Evolutionary conservation across 2,113 vertebrate species (phyloP).

Genomic region (Chloropsis hardwickii): DNA sequence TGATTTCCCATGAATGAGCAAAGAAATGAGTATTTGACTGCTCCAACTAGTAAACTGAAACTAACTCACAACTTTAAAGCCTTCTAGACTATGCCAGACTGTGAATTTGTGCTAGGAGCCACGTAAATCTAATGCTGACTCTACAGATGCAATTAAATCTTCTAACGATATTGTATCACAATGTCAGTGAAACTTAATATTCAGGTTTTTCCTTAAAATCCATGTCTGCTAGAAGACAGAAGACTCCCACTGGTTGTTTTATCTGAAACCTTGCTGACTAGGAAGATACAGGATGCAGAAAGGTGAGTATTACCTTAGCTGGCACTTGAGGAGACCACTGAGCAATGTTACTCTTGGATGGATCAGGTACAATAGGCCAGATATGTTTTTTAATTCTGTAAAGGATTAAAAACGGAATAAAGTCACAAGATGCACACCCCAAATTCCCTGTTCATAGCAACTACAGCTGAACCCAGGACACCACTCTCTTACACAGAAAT

Average conservation of each 20-base stretch:
- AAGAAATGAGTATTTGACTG: background rate
- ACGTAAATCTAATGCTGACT: background rate
- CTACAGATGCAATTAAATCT: background rate
- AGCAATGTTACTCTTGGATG: slow-evolving; percentile 91
- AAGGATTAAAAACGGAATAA: background rate
- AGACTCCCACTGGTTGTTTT: background rate
- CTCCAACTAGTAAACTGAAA: background rate
- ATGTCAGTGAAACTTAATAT: background rate
- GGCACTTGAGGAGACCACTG: slow-evolving; percentile 91
- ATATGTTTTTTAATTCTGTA: slow-evolving; percentile 88
- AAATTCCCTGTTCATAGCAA: background rate
- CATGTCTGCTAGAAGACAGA: background rate
- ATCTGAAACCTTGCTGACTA: background rate
- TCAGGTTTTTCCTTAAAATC: background rate
- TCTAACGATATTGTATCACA: background rate
- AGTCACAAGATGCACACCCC: background rate
- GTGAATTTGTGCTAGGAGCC: background rate
- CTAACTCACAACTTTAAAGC: background rate
- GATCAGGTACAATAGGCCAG: slow-evolving; percentile 94
- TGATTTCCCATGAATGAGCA: background rate
- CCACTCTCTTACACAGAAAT: background rate
- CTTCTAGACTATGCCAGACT: background rate
- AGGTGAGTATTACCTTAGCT: slow-evolving; percentile 76
- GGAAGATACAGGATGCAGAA: background rate
- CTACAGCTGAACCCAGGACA: background rate